Percentiles rank a stretch among this genome's conserved stretches.
Evolutionary conservation across 2,797 vertebrate genomes (phyloP).

Genomic region (Premnoplex brunnescens): DNA sequence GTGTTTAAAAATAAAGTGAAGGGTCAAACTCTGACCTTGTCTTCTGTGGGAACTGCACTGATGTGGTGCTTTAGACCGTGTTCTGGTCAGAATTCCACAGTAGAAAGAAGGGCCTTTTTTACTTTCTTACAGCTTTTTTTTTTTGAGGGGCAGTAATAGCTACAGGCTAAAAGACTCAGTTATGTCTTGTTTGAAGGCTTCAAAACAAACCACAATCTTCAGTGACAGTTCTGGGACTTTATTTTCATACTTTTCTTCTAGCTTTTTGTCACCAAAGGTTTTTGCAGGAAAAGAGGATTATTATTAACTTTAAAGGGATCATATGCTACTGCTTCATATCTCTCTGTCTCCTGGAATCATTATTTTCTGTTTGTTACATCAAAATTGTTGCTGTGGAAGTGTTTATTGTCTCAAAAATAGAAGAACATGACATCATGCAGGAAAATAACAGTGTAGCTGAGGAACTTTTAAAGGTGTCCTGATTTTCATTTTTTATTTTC

Average conservation of each 20-base stretch:
- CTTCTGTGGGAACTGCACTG: constrained; percentile 58
- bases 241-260: not conserved
- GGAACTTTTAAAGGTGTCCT: not conserved
- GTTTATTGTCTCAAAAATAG: constrained; percentile 15
- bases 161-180: not conserved
- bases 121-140: not conserved
- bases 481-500: not conserved
- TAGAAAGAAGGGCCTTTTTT: not conserved
- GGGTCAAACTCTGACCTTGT: constrained; percentile 49
- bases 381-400: not conserved
- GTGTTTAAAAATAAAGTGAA: constrained; percentile 56
- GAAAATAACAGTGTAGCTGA: not conserved
- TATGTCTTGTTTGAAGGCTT: not conserved
- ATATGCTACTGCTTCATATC: not conserved
- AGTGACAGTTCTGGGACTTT: constrained; percentile 22
- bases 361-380: not conserved
- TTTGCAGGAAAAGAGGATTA: not conserved
- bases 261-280: not conserved
- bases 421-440: not conserved
- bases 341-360: not conserved
- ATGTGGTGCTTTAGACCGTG: not conserved
- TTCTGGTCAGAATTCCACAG: not conserved
- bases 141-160: not conserved
- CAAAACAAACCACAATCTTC: not conserved
- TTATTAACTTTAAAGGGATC: constrained; percentile 4